These are phyloP conservation scores for Diabrotica balteata DNA, from an alignment of 2,888 invertebrate species.

Conservation along the genomic window DNA sequence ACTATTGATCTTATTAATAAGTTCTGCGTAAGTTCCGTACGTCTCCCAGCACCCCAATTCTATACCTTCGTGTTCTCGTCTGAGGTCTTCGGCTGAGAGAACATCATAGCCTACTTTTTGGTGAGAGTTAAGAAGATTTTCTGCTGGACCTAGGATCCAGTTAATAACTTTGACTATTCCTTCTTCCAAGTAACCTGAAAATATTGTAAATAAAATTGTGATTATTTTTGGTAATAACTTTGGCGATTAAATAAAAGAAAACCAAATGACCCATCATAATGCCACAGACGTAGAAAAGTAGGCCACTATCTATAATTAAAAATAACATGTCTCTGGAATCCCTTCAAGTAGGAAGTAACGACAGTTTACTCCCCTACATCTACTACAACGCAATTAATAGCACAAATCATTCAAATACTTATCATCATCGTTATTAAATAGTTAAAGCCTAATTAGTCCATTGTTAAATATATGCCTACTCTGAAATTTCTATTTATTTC, in stretches of 20 bases:
- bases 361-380: no score
- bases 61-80: slow-evolving; percentile 76
- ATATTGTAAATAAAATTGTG: neutral
- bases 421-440: no score
- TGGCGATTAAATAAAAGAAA: neutral
- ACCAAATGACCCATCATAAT: no score
- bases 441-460: no score
- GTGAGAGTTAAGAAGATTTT: slow-evolving; percentile 74
- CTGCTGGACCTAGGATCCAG: slow-evolving; percentile 81
- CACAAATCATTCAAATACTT: no score
- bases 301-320: no score
- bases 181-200: slow-evolving; percentile 64
- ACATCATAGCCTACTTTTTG: slow-evolving; percentile 77
- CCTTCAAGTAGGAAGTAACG: no score
- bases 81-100: slow-evolving; percentile 73
- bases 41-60: slow-evolving; percentile 81
- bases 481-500: no score
- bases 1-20: slow-evolving; percentile 74
- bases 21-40: slow-evolving; percentile 79
- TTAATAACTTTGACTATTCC: slow-evolving; percentile 76
- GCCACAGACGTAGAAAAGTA: no score
- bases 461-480: no score
- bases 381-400: no score
- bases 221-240: neutral
- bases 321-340: no score